Conservation (phyloP, 37 sponge, comb jelly and placozoan species). For the Halisarca cf. caerulea region DNA sequence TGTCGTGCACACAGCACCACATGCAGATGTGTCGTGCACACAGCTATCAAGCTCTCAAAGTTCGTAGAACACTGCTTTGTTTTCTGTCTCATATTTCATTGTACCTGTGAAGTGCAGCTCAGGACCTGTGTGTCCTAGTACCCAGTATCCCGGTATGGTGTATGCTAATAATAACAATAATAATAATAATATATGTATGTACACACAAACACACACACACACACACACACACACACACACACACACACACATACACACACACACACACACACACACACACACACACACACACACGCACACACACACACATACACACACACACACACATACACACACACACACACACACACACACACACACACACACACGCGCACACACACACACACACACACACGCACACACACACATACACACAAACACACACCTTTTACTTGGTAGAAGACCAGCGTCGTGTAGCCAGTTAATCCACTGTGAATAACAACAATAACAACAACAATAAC, state of each 20-base stretch:
- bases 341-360: too few species aligned
- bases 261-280: neutral
- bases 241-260: constrained; percentile 16
- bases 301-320: constrained; percentile 9
- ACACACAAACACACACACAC: constrained; percentile 34
- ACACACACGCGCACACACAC: constrained; percentile 11
- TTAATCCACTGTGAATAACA: neutral
- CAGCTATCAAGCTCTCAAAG: too few species aligned
- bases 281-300: constrained; percentile 17
- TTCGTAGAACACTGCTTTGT: too few species aligned
- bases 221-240: constrained; percentile 24
- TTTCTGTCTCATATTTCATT: too few species aligned
- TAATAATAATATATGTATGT: too few species aligned
- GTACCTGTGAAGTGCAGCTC: too few species aligned
- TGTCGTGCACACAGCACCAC: too few species aligned
- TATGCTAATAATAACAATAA: neutral
- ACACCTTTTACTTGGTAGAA: constrained; percentile 9
- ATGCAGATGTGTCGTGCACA: too few species aligned
- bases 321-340: neutral
- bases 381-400: constrained; percentile 1
- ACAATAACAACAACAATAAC: too few species aligned
- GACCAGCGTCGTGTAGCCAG: constrained; percentile 6
- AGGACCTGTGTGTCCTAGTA: too few species aligned
- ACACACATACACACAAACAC: neutral
- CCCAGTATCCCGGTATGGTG: too few species aligned